These are phyloP conservation scores for Vidua chalybeata DNA, from an alignment of 2,113 vertebrate genomes.

Conservation along the genomic window DNA sequence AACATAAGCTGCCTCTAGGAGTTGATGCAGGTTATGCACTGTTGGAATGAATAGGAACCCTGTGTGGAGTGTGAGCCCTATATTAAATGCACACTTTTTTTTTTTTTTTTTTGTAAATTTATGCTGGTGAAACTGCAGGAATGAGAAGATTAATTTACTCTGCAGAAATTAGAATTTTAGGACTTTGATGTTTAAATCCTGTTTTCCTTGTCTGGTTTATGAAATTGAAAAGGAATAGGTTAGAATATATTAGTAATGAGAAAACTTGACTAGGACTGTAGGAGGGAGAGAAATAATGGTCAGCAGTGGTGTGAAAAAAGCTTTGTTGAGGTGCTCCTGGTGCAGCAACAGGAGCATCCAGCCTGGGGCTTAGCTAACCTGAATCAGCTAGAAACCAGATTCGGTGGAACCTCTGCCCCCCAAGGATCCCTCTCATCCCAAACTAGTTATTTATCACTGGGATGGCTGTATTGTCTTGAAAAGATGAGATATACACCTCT, in stretches of 20 bases:
- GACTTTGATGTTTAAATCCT: constrained; percentile 35
- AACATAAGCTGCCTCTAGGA: not conserved
- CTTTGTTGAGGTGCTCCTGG: not conserved
- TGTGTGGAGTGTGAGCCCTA: not conserved
- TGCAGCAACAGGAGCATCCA: not conserved
- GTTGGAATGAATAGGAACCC: not conserved
- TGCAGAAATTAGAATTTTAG: not conserved
- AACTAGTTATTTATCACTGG: not conserved
- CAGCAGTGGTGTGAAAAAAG: not conserved
- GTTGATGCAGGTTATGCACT: not conserved
- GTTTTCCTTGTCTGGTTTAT: constrained; percentile 30
- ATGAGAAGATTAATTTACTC: constrained; percentile 1
- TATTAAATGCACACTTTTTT: not conserved
- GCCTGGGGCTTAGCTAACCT: not conserved
- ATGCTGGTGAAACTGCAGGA: not conserved
- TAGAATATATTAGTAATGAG: not conserved
- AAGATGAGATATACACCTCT: constrained; percentile 26
- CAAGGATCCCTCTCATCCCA: not conserved
- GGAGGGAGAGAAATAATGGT: not conserved
- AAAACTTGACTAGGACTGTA: not conserved
- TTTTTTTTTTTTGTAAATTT: not conserved
- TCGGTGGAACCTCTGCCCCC: not conserved
- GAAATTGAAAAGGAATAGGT: not conserved
- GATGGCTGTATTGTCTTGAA: not conserved
- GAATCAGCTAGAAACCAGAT: not conserved